Base-by-base conservation (phyloP, 1,140 invertebrate species). In the Papilio polyxenes region DNA sequence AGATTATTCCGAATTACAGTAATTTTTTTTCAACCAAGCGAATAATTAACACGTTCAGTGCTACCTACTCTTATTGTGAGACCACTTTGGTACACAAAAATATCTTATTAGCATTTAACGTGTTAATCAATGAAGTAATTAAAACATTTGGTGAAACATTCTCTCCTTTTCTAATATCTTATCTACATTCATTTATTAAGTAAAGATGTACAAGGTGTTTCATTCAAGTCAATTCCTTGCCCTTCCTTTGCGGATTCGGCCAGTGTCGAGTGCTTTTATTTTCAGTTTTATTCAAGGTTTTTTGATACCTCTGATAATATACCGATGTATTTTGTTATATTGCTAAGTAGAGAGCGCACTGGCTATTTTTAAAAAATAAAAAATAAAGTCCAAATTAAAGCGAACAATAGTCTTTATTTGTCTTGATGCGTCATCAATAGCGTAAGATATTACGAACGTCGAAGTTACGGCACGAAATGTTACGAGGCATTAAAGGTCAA, bases 401-500 rank as follows among this genome's bases (percentile, higher is more conserved):
- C 23, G 37, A 31, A 69, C 23, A 31, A 69, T 69, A 13, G 20
- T 69, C 23, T 69, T 20, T 62, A 10, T 31, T 69, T 23, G 20
- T 65, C 23, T 11, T 31, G 62, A 69, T 69, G 62, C 10, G 62
- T 69, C 62, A 69, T 69, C 62, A 23, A 69, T 69, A 69, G 23
- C 20, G 59, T 31, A 31, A 69, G 62, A 69, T 37, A 69, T 69
- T 69, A 69, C 62, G 23, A 69, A 31, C 23, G 2, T 69, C 62
- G 17, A 69, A 69, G 62, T 69, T 69, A 69, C 62, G 23, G 79
- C n/a, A 80, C 79, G 44, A 51, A 51, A 48, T 53, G n/a, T 72
- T 81, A 81, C 74, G 69, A 81, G 59, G 53, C 37, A 56, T 74
- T 37, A 80, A 81, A 56, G 48, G 80, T 80, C 62, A 76, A 75